phyloP scores from a whole-genome alignment of 2,797 vertebrate species.

The Myotis vivesi region DNA sequence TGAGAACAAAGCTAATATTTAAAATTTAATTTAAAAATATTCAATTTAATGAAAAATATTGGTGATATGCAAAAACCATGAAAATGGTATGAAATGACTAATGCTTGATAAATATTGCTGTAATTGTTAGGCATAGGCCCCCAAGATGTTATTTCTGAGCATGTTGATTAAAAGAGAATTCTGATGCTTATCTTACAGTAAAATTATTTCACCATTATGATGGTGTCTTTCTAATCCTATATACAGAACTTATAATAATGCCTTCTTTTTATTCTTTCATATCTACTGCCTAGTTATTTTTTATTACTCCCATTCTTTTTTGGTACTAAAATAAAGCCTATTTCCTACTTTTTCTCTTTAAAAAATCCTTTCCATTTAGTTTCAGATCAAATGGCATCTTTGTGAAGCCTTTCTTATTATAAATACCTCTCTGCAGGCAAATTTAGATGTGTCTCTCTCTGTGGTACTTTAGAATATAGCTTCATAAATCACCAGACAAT shows the following conservation, averaged over 20 bases:
- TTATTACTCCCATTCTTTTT: background rate
- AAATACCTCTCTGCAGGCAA: background rate
- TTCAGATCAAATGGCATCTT: background rate
- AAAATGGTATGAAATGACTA: background rate
- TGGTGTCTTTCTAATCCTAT: background rate
- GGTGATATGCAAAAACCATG: background rate
- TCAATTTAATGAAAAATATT: background rate
- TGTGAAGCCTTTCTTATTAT: background rate
- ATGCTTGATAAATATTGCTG: background rate
- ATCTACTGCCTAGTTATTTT: slow-evolving; percentile 1
- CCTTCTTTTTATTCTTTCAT: background rate
- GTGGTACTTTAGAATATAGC: background rate
- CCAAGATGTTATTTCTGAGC: slow-evolving; percentile 6
- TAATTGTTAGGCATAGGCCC: background rate
- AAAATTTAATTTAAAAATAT: background rate
- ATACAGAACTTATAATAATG: background rate
- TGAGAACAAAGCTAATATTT: slow-evolving; percentile 16
- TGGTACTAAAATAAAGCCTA: background rate
- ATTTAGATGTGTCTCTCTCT: background rate
- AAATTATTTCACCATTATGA: background rate
- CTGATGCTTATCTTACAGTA: background rate
- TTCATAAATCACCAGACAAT: background rate
- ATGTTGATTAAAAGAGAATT: slow-evolving; percentile 26
- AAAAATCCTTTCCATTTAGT: background rate
- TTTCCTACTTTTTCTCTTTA: background rate